Evolutionary conservation across 37 sponge, comb jelly and placozoan species (phyloP).

Genomic region (Cladorhizidae sp.): DNA sequence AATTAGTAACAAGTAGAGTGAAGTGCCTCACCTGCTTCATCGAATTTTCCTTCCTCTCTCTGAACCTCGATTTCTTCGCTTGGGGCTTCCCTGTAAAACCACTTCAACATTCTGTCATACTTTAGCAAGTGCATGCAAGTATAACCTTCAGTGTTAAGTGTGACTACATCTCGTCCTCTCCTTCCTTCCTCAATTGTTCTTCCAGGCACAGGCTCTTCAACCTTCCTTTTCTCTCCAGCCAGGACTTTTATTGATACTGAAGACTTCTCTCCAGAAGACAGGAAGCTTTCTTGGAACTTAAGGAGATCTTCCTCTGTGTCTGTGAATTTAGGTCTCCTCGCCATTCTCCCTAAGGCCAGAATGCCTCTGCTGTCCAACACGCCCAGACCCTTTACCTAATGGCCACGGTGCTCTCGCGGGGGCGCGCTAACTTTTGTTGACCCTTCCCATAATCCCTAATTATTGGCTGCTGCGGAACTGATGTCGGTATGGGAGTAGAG

Average conservation of each 20-base stretch:
- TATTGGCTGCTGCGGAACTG: too few species aligned
- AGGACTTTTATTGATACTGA: slow-evolving; percentile 37
- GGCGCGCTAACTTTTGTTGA: too few species aligned
- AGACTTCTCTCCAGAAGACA: slow-evolving; percentile 43
- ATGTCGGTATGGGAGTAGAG: too few species aligned
- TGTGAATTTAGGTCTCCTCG: slow-evolving; percentile 61
- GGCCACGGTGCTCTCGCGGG: too few species aligned
- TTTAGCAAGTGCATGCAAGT: not conserved
- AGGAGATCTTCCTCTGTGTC: slow-evolving; percentile 85
- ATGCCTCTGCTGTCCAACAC: too few species aligned
- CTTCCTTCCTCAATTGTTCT: not conserved
- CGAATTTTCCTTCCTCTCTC: slow-evolving; percentile 28
- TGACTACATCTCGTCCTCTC: slow-evolving; percentile 38
- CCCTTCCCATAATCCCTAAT: too few species aligned
- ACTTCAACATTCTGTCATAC: not conserved
- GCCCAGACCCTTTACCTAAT: too few species aligned
- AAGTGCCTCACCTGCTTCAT: not conserved
- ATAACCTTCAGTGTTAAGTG: slow-evolving; percentile 10
- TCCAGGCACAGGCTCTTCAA: not conserved
- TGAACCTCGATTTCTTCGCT: slow-evolving; percentile 63
- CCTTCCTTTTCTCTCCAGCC: slow-evolving; percentile 47
- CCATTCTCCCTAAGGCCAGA: slow-evolving; percentile 35
- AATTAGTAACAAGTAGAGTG: not conserved
- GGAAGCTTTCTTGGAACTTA: slow-evolving; percentile 67
- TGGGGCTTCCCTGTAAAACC: slow-evolving; percentile 12